phyloP scores from a whole-genome alignment of 2,113 vertebrate species.

The Odontophorus gujanensis region DNA sequence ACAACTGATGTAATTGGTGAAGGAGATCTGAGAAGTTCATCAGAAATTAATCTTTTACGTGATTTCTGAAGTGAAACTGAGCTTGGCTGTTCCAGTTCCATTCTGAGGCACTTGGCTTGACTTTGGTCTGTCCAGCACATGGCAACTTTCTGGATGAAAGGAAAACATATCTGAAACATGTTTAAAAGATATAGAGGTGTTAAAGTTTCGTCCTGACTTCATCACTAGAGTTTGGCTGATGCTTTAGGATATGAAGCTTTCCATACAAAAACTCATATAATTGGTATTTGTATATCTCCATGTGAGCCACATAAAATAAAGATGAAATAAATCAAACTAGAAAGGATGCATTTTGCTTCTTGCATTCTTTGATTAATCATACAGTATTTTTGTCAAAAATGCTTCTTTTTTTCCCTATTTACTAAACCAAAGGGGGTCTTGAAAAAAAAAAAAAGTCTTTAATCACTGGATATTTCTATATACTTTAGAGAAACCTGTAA shows the following conservation, averaged over 20 bases:
- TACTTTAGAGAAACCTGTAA: constrained; percentile 38
- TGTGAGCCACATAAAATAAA: fast-evolving
- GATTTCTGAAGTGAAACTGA: background rate
- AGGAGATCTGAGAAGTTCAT: background rate
- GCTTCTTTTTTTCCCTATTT: background rate
- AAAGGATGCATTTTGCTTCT: background rate
- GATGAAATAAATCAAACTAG: background rate
- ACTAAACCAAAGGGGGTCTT: background rate
- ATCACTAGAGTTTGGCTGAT: background rate
- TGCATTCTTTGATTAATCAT: constrained; percentile 10
- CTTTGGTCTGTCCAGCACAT: background rate
- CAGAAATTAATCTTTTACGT: background rate
- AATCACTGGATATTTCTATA: constrained; percentile 22
- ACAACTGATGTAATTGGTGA: background rate
- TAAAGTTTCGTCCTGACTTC: background rate
- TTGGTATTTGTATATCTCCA: background rate
- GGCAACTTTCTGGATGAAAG: background rate
- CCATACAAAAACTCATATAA: background rate
- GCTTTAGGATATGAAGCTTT: background rate
- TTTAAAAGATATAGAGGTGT: background rate
- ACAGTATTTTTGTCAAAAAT: constrained; percentile 14
- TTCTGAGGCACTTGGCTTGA: background rate
- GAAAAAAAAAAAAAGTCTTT: constrained; percentile 19
- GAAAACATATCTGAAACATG: background rate
- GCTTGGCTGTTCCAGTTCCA: background rate